Evolutionary conservation across 2,888 invertebrate species (phyloP).

Genomic region (Lepidonotus clava): DNA sequence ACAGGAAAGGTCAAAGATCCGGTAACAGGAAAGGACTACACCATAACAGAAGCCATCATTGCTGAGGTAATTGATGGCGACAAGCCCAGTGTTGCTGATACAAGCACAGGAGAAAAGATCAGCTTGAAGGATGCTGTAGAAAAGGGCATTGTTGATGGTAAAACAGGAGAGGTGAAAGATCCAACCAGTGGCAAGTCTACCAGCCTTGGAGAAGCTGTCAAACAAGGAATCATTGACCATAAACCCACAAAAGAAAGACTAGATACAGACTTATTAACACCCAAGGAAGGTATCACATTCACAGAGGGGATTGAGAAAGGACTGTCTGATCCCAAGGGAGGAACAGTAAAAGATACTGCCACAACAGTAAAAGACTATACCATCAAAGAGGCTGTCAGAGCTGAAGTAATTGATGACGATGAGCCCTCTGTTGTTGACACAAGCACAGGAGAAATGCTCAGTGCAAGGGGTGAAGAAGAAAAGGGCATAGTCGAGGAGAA

Average conservation of each 20-base stretch:
- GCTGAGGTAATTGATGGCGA: neutral
- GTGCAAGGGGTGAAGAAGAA: neutral
- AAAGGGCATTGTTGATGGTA: conserved; percentile 56
- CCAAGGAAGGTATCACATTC: conserved; percentile 79
- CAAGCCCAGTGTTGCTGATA: neutral
- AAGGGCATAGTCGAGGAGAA: neutral
- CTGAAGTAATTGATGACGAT: conserved; percentile 78
- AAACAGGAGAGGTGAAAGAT: conserved; percentile 90
- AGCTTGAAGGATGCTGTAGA: conserved; percentile 38
- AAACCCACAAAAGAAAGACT: too few relatives aligned
- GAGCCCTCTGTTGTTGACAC: neutral
- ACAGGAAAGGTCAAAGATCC: conserved; percentile 42
- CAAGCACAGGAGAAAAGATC: neutral
- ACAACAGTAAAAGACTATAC: conserved; percentile 90
- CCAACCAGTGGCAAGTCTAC: conserved; percentile 83
- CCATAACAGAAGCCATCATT: conserved; percentile 1
- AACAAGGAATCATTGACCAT: conserved; percentile 81
- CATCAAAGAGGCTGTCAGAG: conserved; percentile 86
- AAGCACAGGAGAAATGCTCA: neutral
- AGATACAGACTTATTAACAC: too few relatives aligned
- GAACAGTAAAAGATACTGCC: conserved; percentile 85
- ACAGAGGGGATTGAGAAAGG: conserved; percentile 92
- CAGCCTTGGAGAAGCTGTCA: conserved; percentile 86
- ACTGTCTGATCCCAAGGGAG: conserved; percentile 81
- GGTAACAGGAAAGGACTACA: neutral